A percentile compares a stretch with the other conserved stretches of the same genome.
Conservation (phyloP, 2,113 vertebrate genomes). For the Chelonoidis abingdonii region DNA sequence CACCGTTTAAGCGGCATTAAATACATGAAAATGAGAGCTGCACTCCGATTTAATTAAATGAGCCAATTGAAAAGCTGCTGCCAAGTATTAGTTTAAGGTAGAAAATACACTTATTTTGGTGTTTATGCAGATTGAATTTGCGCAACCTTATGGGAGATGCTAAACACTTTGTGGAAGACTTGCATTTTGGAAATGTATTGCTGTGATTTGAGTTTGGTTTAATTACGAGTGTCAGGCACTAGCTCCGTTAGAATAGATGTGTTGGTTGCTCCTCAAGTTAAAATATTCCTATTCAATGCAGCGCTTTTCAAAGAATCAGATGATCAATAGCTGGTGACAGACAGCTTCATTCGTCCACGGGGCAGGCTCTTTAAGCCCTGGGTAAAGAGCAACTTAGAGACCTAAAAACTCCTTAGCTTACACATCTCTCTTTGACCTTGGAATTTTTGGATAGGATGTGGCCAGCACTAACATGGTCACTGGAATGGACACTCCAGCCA, state of each 20-base stretch:
- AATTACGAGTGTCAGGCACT: conserved; percentile 60
- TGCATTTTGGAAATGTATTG: conserved; percentile 58
- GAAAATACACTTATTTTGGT: conserved; percentile 67
- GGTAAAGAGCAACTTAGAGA: not conserved
- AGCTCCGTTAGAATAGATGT: conserved; percentile 46
- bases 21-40: conserved; percentile 46
- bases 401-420: too few species aligned
- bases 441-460: accelerated
- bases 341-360: not conserved
- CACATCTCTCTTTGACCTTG: not conserved
- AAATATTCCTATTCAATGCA: not conserved
- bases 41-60: conserved; percentile 65
- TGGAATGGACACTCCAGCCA: not conserved
- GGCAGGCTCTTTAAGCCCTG: not conserved
- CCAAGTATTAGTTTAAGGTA: conserved; percentile 71
- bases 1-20: conserved; percentile 33
- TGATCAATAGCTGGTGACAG: not conserved
- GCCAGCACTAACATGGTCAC: not conserved
- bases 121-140: conserved; percentile 70
- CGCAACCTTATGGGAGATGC: conserved; percentile 63
- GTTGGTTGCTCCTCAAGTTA: conserved; percentile 58
- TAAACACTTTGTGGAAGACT: conserved; percentile 14
- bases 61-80: conserved; percentile 66
- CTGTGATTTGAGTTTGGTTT: conserved; percentile 51
- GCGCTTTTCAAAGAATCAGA: accelerated